Evolutionary conservation across 2,113 vertebrate species (phyloP).

Genomic region (Maccullochella peelii): DNA sequence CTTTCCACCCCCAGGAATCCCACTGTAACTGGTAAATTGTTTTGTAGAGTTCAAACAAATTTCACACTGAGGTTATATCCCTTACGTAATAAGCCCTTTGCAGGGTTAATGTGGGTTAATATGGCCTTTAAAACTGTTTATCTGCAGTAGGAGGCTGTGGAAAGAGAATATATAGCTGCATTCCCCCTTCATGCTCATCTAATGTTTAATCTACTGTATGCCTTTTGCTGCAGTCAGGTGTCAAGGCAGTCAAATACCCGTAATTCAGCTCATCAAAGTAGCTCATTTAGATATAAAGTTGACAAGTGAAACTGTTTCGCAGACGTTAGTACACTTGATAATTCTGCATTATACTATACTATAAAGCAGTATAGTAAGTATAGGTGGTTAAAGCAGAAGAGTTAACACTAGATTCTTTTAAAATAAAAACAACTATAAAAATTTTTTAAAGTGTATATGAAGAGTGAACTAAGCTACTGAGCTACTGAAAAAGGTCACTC

Average conservation of each 20-base stretch:
- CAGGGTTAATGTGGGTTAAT: slow-evolving; percentile 8
- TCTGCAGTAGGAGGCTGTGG: not conserved
- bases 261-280: not conserved
- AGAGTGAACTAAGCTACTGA: too few relatives aligned
- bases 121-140: slow-evolving; percentile 12
- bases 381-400: not conserved
- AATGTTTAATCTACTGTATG: not conserved
- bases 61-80: not conserved
- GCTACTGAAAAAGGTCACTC: slow-evolving; percentile 7
- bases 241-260: not conserved
- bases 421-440: not conserved
- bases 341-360: not conserved
- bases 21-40: slow-evolving; percentile 39
- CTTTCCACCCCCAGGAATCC: slow-evolving; percentile 11
- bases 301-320: not conserved
- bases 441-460: too few relatives aligned
- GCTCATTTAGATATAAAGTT: slow-evolving; percentile 6
- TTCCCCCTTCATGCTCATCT: not conserved
- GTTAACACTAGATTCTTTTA: not conserved
- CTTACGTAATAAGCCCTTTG: slow-evolving; percentile 1
- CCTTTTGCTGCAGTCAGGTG: not conserved
- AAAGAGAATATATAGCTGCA: not conserved
- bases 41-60: not conserved
- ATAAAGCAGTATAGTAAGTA: not conserved
- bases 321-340: not conserved